These are phyloP conservation scores for Maylandia zebra DNA, from an alignment of 2,113 vertebrate species.

Conservation along the genomic window DNA sequence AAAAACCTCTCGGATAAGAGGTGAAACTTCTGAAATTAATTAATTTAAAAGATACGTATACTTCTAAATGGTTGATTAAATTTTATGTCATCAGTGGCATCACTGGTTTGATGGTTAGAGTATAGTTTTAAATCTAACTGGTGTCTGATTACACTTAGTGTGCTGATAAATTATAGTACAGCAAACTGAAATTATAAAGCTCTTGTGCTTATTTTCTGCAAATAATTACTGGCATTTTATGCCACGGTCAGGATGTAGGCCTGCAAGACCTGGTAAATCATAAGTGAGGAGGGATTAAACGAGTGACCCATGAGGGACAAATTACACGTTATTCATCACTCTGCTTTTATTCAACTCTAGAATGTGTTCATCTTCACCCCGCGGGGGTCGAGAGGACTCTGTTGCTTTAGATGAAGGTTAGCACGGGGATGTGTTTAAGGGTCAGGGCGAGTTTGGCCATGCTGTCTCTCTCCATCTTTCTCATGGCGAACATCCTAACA, in stretches of 20 bases:
- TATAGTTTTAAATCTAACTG: background rate
- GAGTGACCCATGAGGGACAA: background rate
- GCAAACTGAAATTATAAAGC: background rate
- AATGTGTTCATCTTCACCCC: background rate
- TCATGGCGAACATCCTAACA: conserved; percentile 37
- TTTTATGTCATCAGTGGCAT: background rate
- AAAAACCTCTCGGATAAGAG: background rate
- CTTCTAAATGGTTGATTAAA: background rate
- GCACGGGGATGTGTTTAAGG: background rate
- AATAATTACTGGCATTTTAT: background rate
- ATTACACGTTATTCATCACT: background rate
- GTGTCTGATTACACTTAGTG: background rate
- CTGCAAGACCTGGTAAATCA: background rate
- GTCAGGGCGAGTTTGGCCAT: conserved; percentile 32
- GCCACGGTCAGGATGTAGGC: background rate
- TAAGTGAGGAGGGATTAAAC: background rate
- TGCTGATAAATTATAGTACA: background rate
- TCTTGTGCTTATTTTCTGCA: background rate
- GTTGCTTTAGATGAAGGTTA: conserved; percentile 21
- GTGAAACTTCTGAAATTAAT: background rate
- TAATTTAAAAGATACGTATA: background rate
- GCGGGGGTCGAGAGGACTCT: background rate
- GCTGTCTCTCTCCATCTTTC: conserved; percentile 56
- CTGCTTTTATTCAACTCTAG: background rate
- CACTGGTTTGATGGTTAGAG: background rate